These are phyloP conservation scores for Liasis olivaceus DNA, from an alignment of 2,797 vertebrate genomes.

Conservation along the genomic window DNA sequence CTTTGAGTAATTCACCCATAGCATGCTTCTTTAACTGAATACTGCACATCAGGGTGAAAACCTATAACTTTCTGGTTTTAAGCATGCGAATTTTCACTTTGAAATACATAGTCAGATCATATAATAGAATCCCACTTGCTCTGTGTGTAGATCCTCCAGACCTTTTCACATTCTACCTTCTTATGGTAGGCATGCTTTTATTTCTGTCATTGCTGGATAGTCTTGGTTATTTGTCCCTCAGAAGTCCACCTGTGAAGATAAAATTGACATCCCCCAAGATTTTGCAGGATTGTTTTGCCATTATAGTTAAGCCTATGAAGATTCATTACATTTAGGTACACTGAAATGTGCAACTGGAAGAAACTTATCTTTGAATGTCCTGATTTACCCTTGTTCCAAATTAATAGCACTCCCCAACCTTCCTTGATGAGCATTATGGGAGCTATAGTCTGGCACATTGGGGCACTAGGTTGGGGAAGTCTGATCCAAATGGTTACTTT, in stretches of 20 bases:
- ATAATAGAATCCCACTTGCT: constrained; percentile 48
- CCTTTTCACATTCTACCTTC: background rate
- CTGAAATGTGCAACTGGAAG: background rate
- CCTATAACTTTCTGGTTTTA: constrained; percentile 1
- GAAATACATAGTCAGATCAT: constrained; percentile 6
- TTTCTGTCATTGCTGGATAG: background rate
- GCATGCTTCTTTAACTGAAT: background rate
- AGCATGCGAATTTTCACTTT: constrained; percentile 17
- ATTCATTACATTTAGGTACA: background rate
- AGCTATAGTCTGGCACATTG: background rate
- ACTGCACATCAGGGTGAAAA: background rate
- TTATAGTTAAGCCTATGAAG: background rate
- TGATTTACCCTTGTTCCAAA: constrained; percentile 10
- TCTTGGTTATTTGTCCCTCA: background rate
- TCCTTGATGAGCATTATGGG: background rate
- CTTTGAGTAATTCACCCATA: background rate
- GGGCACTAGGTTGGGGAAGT: background rate
- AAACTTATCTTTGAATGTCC: constrained; percentile 48
- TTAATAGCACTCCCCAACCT: constrained; percentile 20
- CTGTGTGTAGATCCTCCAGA: constrained; percentile 6
- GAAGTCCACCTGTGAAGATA: background rate
- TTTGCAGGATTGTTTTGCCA: background rate
- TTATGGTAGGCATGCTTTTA: background rate
- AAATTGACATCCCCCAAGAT: constrained; percentile 1
- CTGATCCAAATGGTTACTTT: constrained; percentile 28